phyloP scores from a whole-genome alignment of 2,797 vertebrate species.

The Alauda arvensis region DNA sequence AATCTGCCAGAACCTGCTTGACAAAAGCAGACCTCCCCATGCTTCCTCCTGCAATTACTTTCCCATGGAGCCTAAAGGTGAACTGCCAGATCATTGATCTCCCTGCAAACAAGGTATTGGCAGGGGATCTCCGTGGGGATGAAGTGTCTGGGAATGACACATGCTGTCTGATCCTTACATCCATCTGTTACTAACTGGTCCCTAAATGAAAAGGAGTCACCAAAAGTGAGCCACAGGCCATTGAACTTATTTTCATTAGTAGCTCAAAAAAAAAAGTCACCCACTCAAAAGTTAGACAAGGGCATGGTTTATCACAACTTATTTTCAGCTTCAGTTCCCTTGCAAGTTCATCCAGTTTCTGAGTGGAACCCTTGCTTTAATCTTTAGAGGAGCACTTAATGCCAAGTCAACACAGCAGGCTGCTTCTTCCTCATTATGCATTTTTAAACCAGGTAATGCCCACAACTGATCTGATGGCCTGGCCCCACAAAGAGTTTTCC shows the following conservation, averaged over 20 bases:
- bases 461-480: not conserved
- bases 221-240: not conserved
- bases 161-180: not conserved
- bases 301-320: not conserved
- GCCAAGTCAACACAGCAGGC: not conserved
- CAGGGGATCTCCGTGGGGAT: not conserved
- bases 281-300: not conserved
- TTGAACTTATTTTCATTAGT: not conserved
- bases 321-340: not conserved
- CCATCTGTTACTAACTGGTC: not conserved
- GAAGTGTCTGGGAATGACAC: not conserved
- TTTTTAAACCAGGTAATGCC: not conserved
- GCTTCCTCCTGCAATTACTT: not conserved
- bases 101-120: not conserved
- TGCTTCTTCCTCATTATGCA: not conserved
- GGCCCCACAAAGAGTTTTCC: not conserved
- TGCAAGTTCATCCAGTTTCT: not conserved
- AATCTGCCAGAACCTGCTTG: not conserved
- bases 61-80: constrained; percentile 4
- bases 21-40: not conserved
- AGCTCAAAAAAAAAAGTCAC: not conserved
- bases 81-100: not conserved
- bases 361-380: not conserved
- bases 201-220: not conserved
- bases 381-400: not conserved